Conservation (phyloP, 2,113 vertebrate genomes). For the Rhegmatorhina hoffmannsi region DNA sequence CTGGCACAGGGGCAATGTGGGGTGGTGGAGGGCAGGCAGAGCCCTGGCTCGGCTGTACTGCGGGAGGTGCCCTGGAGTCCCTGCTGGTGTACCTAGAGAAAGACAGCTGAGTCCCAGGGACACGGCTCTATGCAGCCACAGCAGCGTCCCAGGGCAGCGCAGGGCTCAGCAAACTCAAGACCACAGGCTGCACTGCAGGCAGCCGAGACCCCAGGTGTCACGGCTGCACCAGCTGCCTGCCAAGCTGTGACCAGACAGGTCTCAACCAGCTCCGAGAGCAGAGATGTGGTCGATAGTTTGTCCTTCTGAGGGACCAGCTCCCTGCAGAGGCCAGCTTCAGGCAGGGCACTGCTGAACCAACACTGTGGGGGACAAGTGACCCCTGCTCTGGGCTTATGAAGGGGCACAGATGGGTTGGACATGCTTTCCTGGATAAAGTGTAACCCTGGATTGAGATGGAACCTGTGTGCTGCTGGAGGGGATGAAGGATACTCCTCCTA, state of each 20-base stretch:
- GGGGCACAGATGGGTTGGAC: fast-evolving
- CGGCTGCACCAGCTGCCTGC: neutral
- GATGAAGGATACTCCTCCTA: neutral
- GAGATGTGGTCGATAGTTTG: fast-evolving
- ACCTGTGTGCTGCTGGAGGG: neutral
- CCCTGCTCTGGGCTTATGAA: neutral
- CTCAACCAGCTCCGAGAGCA: neutral
- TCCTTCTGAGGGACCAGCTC: neutral
- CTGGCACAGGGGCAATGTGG: fast-evolving
- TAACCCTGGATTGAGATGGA: neutral
- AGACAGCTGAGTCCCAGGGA: neutral
- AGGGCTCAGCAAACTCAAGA: neutral
- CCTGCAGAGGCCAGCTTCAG: neutral
- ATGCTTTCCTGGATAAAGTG: neutral
- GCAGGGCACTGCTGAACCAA: neutral
- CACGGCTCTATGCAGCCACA: neutral
- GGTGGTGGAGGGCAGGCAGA: neutral
- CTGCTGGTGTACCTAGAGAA: neutral
- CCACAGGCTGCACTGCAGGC: neutral
- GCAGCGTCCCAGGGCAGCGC: neutral
- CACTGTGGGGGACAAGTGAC: neutral
- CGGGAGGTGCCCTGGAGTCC: neutral
- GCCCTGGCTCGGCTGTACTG: neutral
- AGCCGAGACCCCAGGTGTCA: neutral
- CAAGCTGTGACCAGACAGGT: neutral